phyloP scores from a whole-genome alignment of 2,888 invertebrate species.

The Oeneis ivallda region DNA sequence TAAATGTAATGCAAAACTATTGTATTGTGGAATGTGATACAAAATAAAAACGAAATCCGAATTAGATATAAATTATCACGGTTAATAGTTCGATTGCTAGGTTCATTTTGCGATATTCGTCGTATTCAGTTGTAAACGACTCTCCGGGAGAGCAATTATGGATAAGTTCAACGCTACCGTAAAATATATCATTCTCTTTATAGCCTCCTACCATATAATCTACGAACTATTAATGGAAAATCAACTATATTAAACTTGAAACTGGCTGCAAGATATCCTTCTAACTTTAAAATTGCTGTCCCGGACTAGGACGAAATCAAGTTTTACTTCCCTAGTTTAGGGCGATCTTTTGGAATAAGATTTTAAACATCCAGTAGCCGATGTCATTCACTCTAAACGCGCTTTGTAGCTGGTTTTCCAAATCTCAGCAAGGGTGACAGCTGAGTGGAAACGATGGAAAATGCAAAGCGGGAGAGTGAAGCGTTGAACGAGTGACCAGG shows the following conservation, averaged over 20 bases:
- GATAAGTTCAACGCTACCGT: constrained; percentile 31
- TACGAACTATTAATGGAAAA: constrained; percentile 51
- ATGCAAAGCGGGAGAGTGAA: constrained; percentile 96
- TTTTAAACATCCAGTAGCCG: constrained; percentile 47
- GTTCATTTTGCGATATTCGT: constrained; percentile 31
- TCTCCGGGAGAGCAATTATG: constrained; percentile 62
- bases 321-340: constrained; percentile 30
- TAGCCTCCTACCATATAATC: constrained; percentile 56
- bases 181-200: constrained; percentile 52
- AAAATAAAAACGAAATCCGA: constrained; percentile 46
- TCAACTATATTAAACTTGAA: constrained; percentile 63
- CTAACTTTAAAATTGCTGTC: constrained; percentile 74
- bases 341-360: constrained; percentile 49
- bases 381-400: constrained; percentile 87
- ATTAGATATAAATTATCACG: constrained; percentile 11
- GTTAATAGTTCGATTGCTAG: constrained; percentile 25
- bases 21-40: constrained; percentile 68
- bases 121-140: constrained; percentile 20
- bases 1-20: constrained; percentile 66
- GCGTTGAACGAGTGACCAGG: constrained; percentile 96
- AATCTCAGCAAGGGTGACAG: constrained; percentile 96
- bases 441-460: constrained; percentile 97
- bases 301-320: constrained; percentile 74
- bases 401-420: constrained; percentile 98
- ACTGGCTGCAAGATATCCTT: constrained; percentile 63